Percentiles rank a stretch among this genome's conserved stretches.
phyloP scores from a whole-genome alignment of 1,140 invertebrate genomes.

The Apis florea region DNA sequence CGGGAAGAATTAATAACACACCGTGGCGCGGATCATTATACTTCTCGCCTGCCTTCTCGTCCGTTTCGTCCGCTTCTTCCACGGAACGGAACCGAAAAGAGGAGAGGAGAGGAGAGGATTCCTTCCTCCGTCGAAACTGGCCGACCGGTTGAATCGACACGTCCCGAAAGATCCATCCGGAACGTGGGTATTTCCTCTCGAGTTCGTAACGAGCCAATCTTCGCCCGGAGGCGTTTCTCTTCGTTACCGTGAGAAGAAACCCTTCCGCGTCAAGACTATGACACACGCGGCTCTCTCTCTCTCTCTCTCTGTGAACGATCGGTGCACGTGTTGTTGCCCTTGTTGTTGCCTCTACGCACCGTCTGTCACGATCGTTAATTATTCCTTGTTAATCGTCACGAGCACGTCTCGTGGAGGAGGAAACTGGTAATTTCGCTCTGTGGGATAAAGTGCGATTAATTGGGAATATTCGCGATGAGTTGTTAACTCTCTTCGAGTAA shows the following conservation, averaged over 20 bases:
- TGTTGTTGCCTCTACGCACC: not conserved
- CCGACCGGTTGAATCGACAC: not conserved
- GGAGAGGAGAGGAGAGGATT: too few species aligned
- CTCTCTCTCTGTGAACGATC: not conserved
- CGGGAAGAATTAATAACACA: constrained; percentile 43
- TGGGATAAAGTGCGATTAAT: not conserved
- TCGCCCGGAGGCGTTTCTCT: constrained; percentile 36
- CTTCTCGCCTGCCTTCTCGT: not conserved
- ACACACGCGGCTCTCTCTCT: not conserved
- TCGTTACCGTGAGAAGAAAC: constrained; percentile 53
- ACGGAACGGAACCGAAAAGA: not conserved
- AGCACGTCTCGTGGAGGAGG: not conserved
- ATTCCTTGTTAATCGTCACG: constrained; percentile 23
- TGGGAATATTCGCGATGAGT: not conserved
- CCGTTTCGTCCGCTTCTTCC: not conserved
- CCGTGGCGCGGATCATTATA: constrained; percentile 14
- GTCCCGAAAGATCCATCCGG: constrained; percentile 33
- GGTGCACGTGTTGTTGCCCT: not conserved
- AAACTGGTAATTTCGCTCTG: not conserved
- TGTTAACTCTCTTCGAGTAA: not conserved
- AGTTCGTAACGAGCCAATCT: constrained; percentile 38
- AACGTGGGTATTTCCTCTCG: constrained; percentile 29
- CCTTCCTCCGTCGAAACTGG: not conserved
- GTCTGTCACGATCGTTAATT: constrained; percentile 16
- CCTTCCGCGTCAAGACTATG: constrained; percentile 35